Conservation (phyloP, 1,140 invertebrate genomes). For the Mylabris phalerata region DNA sequence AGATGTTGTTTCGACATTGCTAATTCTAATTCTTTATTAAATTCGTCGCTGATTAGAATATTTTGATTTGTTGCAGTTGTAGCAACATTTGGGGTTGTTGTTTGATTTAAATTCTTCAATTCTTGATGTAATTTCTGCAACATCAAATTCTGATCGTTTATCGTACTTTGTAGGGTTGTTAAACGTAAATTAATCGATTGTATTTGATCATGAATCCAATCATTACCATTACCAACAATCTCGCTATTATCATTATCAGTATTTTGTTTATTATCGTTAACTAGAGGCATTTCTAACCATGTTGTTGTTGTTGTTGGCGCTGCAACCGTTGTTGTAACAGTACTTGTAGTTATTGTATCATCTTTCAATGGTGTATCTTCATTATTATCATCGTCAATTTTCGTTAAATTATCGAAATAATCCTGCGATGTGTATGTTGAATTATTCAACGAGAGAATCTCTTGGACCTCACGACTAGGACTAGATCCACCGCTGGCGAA, state of each 20-base stretch:
- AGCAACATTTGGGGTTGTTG: conserved; percentile 12
- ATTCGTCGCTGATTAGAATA: conserved; percentile 31
- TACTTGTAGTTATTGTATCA: conserved; percentile 30
- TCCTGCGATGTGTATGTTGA: conserved; percentile 33
- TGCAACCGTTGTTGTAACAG: conserved; percentile 17
- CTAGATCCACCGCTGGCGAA: conserved; percentile 66
- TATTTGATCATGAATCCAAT: conserved; percentile 24
- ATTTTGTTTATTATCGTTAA: conserved; percentile 39
- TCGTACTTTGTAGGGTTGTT: conserved; percentile 29
- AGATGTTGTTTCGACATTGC: conserved; percentile 41
- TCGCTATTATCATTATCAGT: conserved; percentile 32
- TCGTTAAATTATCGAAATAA: conserved; percentile 35
- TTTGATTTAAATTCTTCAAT: conserved; percentile 36
- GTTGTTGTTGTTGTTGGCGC: conserved; percentile 5
- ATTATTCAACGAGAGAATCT: conserved; percentile 61
- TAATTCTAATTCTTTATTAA: conserved; percentile 35
- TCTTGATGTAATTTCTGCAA: conserved; percentile 41
- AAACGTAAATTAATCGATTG: conserved; percentile 32
- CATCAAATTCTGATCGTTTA: conserved; percentile 38
- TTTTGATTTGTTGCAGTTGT: conserved; percentile 22
- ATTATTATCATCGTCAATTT: conserved; percentile 25
- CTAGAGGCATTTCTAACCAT: conserved; percentile 47
- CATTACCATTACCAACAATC: conserved; percentile 2
- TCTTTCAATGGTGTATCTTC: conserved; percentile 42
- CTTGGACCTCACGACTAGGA: conserved; percentile 78